These are phyloP conservation scores for Anguilla rostrata DNA, from an alignment of 2,113 vertebrate genomes.

Conservation along the genomic window DNA sequence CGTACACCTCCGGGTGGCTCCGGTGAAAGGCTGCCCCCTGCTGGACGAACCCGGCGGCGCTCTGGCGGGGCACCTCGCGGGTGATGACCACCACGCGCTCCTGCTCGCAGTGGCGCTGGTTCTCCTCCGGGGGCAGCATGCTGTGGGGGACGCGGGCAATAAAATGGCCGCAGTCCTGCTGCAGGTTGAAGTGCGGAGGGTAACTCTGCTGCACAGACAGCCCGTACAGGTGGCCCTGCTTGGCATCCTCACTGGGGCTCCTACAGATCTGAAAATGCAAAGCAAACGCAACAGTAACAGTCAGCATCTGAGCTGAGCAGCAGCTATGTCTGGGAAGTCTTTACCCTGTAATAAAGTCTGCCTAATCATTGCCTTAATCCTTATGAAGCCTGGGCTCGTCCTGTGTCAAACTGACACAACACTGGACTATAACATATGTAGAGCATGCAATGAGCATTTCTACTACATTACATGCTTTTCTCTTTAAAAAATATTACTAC, in stretches of 20 bases:
- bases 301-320: not conserved
- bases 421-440: too few relatives aligned
- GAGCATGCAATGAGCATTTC: too few relatives aligned
- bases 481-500: not conserved
- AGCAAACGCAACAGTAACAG: not conserved
- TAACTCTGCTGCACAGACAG: conserved; percentile 78
- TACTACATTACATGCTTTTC: not conserved
- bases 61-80: conserved; percentile 86
- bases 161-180: conserved; percentile 97
- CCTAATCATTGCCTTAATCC: not conserved
- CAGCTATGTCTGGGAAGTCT: not conserved
- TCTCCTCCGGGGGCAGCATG: conserved; percentile 77
- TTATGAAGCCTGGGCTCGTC: too few relatives aligned
- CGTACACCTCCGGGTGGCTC: conserved; percentile 82
- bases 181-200: conserved; percentile 90
- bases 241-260: conserved; percentile 73
- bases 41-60: conserved; percentile 80
- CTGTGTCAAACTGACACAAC: not conserved
- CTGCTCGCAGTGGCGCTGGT: conserved; percentile 60
- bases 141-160: conserved; percentile 90
- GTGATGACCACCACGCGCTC: conserved; percentile 95
- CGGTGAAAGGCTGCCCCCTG: conserved; percentile 75
- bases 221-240: conserved; percentile 75
- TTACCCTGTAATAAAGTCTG: not conserved
- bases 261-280: conserved; percentile 84